phyloP scores from a whole-genome alignment of 2,113 vertebrate species.

The Xenus cinereus region DNA sequence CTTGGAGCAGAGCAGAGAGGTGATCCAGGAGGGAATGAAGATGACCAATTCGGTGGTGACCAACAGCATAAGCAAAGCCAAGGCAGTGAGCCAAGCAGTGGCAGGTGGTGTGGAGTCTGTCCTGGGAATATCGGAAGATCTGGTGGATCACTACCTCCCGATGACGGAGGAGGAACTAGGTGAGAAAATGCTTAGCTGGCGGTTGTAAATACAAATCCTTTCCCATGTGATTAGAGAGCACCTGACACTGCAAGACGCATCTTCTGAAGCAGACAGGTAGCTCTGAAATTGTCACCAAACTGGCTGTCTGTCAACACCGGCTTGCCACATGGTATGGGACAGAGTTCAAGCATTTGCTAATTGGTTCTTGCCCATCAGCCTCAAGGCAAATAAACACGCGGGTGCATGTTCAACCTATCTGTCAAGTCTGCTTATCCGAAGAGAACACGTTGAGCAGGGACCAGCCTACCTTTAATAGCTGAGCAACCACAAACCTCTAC shows the following conservation, averaged over 20 bases:
- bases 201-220: not conserved
- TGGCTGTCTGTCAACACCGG: not conserved
- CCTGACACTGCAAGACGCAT: not conserved
- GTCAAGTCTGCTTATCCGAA: not conserved
- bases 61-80: slow-evolving; percentile 80
- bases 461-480: not conserved
- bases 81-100: slow-evolving; percentile 86
- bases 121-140: slow-evolving; percentile 82
- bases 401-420: not conserved
- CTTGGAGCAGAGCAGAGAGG: slow-evolving; percentile 66
- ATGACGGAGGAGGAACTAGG: slow-evolving; percentile 86
- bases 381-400: not conserved
- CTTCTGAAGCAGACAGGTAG: not conserved
- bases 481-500: not conserved
- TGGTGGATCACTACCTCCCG: slow-evolving; percentile 88
- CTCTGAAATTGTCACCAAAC: not conserved
- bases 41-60: slow-evolving; percentile 79
- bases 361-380: not conserved
- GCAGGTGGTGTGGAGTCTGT: slow-evolving; percentile 82
- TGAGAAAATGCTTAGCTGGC: slow-evolving; percentile 69
- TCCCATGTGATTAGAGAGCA: not conserved
- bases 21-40: slow-evolving; percentile 80
- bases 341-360: not conserved
- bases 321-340: not conserved
- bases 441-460: not conserved